Evolutionary conservation across 2,113 vertebrate species (phyloP), one percentile per base, ranked within the genome.

Genomic region (Aphyosemion australe): DNA sequence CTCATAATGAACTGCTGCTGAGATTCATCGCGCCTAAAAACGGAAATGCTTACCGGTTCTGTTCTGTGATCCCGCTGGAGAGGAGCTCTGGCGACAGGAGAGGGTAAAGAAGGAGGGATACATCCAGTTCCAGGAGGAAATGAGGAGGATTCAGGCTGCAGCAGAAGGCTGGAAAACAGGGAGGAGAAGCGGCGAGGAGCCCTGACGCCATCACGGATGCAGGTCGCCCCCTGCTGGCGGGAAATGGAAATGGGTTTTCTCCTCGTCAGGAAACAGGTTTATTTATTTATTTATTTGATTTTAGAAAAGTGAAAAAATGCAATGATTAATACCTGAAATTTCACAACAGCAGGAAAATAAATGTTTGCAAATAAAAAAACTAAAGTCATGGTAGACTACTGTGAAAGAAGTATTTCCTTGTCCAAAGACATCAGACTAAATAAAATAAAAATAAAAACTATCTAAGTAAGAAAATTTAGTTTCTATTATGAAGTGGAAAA

Each of bases 201-300:
- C 34, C 26, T 51, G 6, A 80, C 66, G 79, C 77, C 78, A 50
- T 59, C 41, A 2, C 8, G 15, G 12, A 13, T 32, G 45, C 34
- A 26, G 1, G 61, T 21, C 80, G 73, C 86, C 88, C 83, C 72
- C 89, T 89, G 72, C 65, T 47, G 88, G 74, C 4, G 4, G 48
- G 14, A 46, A 0, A 0, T 10, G 50, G 15, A 0, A 52, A 8
- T 32, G 10, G 14, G 9, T 3, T n/a, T 18, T 11, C 12, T 10
- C 5, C 21, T 12, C 18, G 12, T 42, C 41, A 42, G 10, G 41
- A 42, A 42, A 13, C 41, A 13, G 41, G 41, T 10, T 37, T 37
- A 37, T 7, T 37, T 37, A 5, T 37, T 26, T 26, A 26, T 26
- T 2, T 26, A 26, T 26, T 26, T 26, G 26, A 26, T 26, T 26